A percentile compares a stretch with the other conserved stretches of the same genome.
Conservation (phyloP, 2,113 vertebrate genomes). For the Prunella fulvescens region DNA sequence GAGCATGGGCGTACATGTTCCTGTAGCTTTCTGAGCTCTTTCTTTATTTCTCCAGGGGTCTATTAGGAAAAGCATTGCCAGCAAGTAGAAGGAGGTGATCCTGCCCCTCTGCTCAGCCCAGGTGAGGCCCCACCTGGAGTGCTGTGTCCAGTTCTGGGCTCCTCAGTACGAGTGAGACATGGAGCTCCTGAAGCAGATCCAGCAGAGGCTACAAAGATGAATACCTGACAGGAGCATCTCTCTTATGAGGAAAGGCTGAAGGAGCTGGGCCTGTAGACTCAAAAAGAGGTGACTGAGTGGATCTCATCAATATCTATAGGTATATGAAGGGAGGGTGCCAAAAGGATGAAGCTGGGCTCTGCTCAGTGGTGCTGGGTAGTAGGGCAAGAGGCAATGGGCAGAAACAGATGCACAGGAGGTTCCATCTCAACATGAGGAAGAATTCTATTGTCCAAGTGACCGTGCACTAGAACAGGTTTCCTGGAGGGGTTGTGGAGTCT, state of each 20-base stretch:
- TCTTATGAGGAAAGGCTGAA: neutral
- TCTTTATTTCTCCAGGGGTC: neutral
- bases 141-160: neutral
- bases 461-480: neutral
- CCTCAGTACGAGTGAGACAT: neutral
- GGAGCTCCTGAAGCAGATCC: neutral
- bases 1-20: rapidly evolving
- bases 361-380: neutral
- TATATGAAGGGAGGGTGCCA: neutral
- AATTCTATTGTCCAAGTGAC: neutral
- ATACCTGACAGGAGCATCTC: neutral
- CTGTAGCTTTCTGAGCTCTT: neutral
- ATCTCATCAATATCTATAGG: neutral
- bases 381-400: neutral
- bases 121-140: neutral
- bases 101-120: neutral
- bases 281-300: neutral
- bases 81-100: neutral
- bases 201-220: neutral
- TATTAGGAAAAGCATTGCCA: neutral
- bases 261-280: neutral
- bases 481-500: neutral
- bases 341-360: neutral
- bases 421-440: neutral
- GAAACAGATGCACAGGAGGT: neutral